These are phyloP conservation scores for Noctua janthe DNA, from an alignment of 2,888 invertebrate genomes.

Conservation along the genomic window DNA sequence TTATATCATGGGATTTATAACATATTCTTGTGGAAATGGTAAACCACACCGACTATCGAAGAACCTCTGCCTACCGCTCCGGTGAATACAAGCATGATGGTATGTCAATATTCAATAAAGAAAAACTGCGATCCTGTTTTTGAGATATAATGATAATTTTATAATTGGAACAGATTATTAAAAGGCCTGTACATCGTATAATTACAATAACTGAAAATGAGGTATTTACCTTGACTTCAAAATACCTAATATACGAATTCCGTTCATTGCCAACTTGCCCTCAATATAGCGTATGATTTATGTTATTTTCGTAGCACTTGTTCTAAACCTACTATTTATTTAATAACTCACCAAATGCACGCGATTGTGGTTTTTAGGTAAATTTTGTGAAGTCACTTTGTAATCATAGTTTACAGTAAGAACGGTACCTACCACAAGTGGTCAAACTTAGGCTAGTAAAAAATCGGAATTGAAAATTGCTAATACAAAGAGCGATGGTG, in stretches of 20 bases:
- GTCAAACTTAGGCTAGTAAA: not conserved
- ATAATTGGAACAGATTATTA: not conserved
- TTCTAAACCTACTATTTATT: not conserved
- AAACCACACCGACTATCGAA: not conserved
- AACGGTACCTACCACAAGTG: not conserved
- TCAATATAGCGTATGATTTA: not conserved
- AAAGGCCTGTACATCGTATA: not conserved
- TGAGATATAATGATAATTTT: not conserved
- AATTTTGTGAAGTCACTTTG: not conserved
- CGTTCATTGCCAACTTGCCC: constrained; percentile 1
- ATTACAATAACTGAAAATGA: not conserved
- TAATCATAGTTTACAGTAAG: not conserved
- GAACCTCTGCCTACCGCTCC: no score
- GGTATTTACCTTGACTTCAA: not conserved
- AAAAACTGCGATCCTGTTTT: not conserved
- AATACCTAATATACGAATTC: not conserved
- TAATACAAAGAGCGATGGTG: not conserved
- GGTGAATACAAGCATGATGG: not conserved
- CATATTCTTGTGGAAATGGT: not conserved
- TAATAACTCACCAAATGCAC: not conserved
- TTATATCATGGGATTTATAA: no score
- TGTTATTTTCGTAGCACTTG: constrained; percentile 3
- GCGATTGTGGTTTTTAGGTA: not conserved
- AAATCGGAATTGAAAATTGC: not conserved
- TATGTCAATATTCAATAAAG: not conserved